phyloP scores from a whole-genome alignment of 2,888 invertebrate species.

The Macrophya alboannulata region DNA sequence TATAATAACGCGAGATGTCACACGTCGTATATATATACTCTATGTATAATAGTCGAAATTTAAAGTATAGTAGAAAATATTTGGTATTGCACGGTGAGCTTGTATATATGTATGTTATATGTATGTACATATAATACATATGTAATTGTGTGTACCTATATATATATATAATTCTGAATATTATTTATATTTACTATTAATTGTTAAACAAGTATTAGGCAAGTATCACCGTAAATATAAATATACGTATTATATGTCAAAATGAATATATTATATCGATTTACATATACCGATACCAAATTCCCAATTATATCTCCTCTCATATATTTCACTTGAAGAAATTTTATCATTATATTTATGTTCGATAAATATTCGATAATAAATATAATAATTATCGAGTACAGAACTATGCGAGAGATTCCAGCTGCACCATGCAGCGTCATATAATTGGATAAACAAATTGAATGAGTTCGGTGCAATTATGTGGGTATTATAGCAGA shows the following conservation, averaged over 20 bases:
- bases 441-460: not conserved
- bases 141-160: not conserved
- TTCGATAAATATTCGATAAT: too few species aligned
- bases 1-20: not conserved
- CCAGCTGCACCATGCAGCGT: not conserved
- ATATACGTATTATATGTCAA: constrained; percentile 9
- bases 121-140: not conserved
- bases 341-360: too few species aligned
- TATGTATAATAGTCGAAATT: not conserved
- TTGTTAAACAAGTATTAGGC: constrained; percentile 23
- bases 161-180: constrained; percentile 3
- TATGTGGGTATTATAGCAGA: not conserved
- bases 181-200: constrained; percentile 48
- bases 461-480: not conserved
- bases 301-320: too few species aligned
- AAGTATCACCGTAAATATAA: constrained; percentile 39
- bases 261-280: not conserved
- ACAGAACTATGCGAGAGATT: not conserved
- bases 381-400: too few species aligned
- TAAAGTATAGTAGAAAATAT: not conserved
- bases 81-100: constrained; percentile 17
- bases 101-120: not conserved
- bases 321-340: too few species aligned
- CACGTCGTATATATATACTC: too few species aligned
- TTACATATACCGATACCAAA: not conserved